Base-by-base conservation (phyloP, 2,113 vertebrate genomes). In the Pseudopodoces humilis region DNA sequence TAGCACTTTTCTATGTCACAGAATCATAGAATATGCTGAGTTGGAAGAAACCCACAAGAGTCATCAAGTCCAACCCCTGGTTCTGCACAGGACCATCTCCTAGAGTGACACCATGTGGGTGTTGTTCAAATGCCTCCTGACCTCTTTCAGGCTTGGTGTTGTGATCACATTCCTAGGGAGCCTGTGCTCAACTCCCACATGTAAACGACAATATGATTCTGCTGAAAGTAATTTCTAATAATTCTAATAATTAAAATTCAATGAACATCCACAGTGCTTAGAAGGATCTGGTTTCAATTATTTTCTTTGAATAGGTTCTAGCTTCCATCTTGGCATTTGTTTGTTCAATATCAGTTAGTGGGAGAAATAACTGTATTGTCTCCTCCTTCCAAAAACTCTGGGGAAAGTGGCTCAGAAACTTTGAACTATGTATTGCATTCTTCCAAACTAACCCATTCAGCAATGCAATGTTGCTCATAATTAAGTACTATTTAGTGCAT, bases 401-500 rank as follows among this genome's bases (percentile, higher is more conserved):
- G 77, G 62, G 37, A 59, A 43, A 65, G 8, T 30, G 56, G 43
- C 28, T 64, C 56, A 94, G 24, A 39, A 92, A 88, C 71, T 24
- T 41, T 20, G 89, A 78, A 64, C 15, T 67, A 10, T 43, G 25
- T 47, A 39, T 28, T 78, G 11, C 62, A 33, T 82, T 95, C 23
- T 90, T 92, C 80, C 77, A 90, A 89, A 78, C 39, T 70, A 96
- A 67, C n/a, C 50, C 49, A 33, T 78, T 47, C 24, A 89, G 49
- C 59, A 86, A 58, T 25, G 35, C 39, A 95, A 64, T 89, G 58
- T 28, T 92, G 11, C 27, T 94, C 46, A 65, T 74, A 96, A 95
- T 92, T 95, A 92, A 90, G 87, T 93, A 88, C 49, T 94, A 94
- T 95, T 97, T 94, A 96, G 86, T 96, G 13, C 58, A 94, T 92